phyloP scores from a whole-genome alignment of 2,113 vertebrate species.

The Muntiacus reevesi region DNA sequence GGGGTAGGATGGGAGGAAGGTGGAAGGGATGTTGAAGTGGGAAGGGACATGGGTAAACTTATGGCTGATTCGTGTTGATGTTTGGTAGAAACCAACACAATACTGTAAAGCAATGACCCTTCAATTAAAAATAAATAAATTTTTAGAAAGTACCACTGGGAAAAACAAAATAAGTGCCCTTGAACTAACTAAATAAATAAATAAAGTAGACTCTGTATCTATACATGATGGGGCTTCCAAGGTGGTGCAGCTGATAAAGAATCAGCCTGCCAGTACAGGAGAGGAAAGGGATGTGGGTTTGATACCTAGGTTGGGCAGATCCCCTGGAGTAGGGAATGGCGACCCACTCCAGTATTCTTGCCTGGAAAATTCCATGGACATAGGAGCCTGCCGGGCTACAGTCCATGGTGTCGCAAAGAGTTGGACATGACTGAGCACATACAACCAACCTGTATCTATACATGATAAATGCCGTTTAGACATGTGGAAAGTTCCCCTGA shows the following conservation, averaged over 20 bases:
- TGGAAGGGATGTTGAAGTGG: neutral
- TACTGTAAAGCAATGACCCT: neutral
- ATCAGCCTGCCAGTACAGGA: neutral
- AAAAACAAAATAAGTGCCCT: neutral
- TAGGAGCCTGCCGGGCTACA: neutral
- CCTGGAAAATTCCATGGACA: neutral
- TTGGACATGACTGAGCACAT: neutral
- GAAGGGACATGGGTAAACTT: neutral
- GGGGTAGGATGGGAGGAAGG: neutral
- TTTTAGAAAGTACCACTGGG: no score
- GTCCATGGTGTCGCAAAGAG: neutral
- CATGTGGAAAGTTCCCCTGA: neutral
- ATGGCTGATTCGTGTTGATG: neutral
- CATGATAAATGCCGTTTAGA: neutral
- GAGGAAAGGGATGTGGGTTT: neutral
- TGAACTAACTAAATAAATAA: neutral
- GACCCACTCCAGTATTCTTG: neutral
- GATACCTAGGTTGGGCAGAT: neutral
- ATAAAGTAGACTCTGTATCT: neutral
- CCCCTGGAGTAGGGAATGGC: neutral
- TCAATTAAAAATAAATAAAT: neutral
- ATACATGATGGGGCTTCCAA: neutral
- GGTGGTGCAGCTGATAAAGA: neutral
- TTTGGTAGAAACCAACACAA: neutral
- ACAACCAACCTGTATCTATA: neutral